Evolutionary conservation across 2,797 vertebrate species (phyloP).

Genomic region (Peromyscus nudipes): DNA sequence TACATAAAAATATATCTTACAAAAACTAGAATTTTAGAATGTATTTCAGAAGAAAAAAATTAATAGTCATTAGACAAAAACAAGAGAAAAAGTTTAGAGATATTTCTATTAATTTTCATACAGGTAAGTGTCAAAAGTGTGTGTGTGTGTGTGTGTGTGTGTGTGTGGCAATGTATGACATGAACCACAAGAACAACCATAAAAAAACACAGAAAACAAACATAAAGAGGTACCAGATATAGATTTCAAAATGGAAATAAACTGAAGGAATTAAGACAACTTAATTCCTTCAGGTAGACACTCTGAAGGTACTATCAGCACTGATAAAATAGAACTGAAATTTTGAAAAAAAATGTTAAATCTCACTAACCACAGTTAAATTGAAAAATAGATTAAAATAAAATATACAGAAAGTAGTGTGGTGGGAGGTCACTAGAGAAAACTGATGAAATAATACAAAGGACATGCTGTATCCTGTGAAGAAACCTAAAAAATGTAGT

Average conservation of each 20-base stretch:
- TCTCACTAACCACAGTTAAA: neutral
- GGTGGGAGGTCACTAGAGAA: neutral
- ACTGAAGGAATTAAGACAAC: neutral
- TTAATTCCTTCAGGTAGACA: neutral
- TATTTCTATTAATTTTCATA: neutral
- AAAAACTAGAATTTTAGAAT: neutral
- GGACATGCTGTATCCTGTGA: rapidly evolving
- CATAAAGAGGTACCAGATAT: neutral
- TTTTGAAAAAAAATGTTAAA: neutral
- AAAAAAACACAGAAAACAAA: neutral
- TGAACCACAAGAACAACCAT: neutral
- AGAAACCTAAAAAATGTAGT: neutral
- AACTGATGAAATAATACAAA: neutral
- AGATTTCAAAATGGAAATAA: neutral
- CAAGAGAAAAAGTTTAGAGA: neutral
- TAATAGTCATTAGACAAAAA: neutral
- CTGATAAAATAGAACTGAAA: neutral
- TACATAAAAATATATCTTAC: neutral
- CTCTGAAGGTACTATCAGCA: neutral
- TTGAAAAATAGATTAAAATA: neutral
- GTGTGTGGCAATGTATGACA: neutral
- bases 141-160: too few species aligned
- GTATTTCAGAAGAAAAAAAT: neutral
- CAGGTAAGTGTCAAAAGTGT: neutral
- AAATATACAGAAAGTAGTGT: neutral